phyloP scores from a whole-genome alignment of 2,888 invertebrate genomes.

The Alviniconcha strummeri region DNA sequence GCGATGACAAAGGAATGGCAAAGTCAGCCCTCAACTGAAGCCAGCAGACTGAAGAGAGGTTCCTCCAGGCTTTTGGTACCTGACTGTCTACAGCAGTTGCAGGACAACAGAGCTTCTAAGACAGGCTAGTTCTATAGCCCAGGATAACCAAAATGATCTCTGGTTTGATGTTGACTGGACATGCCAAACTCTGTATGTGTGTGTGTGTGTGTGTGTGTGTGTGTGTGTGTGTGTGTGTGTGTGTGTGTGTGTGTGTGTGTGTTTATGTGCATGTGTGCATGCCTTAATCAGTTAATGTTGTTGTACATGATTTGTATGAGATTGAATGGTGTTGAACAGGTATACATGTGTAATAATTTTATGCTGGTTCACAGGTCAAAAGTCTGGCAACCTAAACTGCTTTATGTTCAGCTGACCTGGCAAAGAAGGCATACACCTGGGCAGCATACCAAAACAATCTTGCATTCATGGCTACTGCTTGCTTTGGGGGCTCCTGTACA shows the following conservation, averaged over 20 bases:
- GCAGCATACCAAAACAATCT: neutral
- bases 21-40: too few species aligned
- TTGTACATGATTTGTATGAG: neutral
- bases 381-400: neutral
- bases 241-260: neutral
- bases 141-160: too few species aligned
- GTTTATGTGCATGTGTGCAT: neutral
- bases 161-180: too few species aligned
- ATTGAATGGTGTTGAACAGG: neutral
- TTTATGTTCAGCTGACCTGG: neutral
- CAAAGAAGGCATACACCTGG: neutral
- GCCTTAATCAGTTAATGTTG: neutral
- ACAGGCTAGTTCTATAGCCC: neutral
- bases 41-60: too few species aligned
- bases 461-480: too few species aligned
- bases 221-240: neutral
- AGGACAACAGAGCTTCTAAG: neutral
- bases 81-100: neutral
- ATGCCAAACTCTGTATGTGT: neutral
- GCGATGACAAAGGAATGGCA: too few species aligned
- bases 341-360: neutral
- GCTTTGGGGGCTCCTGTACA: too few species aligned
- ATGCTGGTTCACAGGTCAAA: neutral
- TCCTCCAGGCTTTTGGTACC: neutral
- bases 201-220: neutral